Evolutionary conservation across 2,113 vertebrate genomes (phyloP), one percentile per base, ranked within the genome.

Genomic region (Ornithorhynchus anatinus): DNA sequence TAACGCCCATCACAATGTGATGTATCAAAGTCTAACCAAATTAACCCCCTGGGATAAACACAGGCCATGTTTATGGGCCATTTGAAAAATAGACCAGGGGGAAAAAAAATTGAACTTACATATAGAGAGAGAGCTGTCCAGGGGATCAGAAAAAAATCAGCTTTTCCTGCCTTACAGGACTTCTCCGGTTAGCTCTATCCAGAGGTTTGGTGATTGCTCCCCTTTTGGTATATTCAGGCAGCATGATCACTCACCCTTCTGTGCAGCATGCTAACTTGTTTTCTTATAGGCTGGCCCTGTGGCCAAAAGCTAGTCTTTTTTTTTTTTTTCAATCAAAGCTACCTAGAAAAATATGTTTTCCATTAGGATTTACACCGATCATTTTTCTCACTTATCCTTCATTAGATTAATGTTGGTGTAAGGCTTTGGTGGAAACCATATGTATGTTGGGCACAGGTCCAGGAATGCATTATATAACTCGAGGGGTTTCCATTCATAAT

Each of bases 1-100:
- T 89, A 91, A 92, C 43, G 68, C 45, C 52, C 80, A 68, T 59
- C 48, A 84, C 17, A 65, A 84, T 85, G 37, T 77, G 32, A 81
- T 89, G 23, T 69, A 85, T 86, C 58, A 80, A 81, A 79, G 39
- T 81, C 76, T 69, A 86, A 80, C 57, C 62, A 81, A 87, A 89
- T 85, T 78, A 86, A 80, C 9, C 59, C 36, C 45, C 72, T 71
- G 75, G 70, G 74, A 81, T 86, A 89, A 87, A 81, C 47, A 77
- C 10, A 50, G 16, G 9, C 3, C 64, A 71, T 66, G 22, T 77
- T 84, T 88, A 68, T 67, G 22, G 79, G 91, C 48, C 57, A 64
- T 54, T 70, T 80, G 43, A 66, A 82, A 87, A 91, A 79, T n/a
- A 77, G 32, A 61, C 31, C 37, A 36, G 10, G 57, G 10, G 23